Conservation (phyloP, 2,113 vertebrate genomes). For the Tursiops truncatus region DNA sequence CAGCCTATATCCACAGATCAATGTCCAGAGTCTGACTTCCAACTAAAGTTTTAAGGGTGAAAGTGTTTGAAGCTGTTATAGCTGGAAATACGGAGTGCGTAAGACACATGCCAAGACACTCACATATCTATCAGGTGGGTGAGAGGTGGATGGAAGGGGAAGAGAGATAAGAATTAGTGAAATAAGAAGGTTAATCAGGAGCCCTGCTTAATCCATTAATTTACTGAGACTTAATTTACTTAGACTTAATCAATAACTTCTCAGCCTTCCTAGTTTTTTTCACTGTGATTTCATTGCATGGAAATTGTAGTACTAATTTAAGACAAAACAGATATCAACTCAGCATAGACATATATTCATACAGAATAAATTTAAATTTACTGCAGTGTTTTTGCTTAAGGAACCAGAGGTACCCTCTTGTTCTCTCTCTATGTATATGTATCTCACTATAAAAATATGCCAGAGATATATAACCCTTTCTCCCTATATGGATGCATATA, state of each 20-base stretch:
- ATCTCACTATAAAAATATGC: background rate
- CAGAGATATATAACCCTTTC: background rate
- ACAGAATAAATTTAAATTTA: background rate
- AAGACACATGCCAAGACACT: background rate
- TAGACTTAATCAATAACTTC: background rate
- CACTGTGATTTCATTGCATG: background rate
- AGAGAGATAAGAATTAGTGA: background rate
- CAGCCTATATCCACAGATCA: accelerated
- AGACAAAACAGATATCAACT: background rate
- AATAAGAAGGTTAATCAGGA: background rate
- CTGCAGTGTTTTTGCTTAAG: background rate
- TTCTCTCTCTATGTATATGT: background rate
- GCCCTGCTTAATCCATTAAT: background rate
- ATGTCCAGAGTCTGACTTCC: background rate
- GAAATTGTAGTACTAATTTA: background rate
- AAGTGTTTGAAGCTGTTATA: background rate
- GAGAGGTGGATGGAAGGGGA: background rate
- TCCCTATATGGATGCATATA: background rate
- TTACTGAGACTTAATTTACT: background rate
- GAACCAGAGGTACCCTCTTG: background rate
- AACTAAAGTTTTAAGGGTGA: background rate
- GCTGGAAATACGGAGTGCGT: background rate
- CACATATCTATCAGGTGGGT: background rate
- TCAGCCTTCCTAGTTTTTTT: background rate
- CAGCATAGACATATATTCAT: background rate